A percentile compares a stretch with the other conserved stretches of the same genome.
Evolutionary conservation across 37 sponge, comb jelly and placozoan species (phyloP).

Genomic region (Aphrocallistes beatrix): DNA sequence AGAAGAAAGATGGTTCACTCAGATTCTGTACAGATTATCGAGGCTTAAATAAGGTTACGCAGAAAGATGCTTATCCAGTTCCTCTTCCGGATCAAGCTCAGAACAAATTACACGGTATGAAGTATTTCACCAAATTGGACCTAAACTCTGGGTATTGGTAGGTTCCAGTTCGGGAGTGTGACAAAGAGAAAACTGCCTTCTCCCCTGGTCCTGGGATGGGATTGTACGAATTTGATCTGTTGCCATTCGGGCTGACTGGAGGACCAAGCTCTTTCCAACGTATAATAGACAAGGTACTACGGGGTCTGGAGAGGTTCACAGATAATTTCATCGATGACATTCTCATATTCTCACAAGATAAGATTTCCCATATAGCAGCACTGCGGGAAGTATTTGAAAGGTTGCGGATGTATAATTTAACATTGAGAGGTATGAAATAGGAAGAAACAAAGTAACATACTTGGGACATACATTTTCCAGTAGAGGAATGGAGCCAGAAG

Average conservation of each 20-base stretch:
- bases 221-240: background rate
- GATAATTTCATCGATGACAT: conserved; percentile 25
- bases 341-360: background rate
- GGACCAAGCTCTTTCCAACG: conserved; percentile 21
- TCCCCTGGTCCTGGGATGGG: conserved; percentile 22
- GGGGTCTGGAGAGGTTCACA: background rate
- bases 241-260: conserved; percentile 23
- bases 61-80: conserved; percentile 44
- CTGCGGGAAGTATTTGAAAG: conserved; percentile 18
- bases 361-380: background rate
- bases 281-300: background rate
- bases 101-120: conserved; percentile 30
- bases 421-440: no score
- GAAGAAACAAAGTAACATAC: no score
- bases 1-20: conserved; percentile 29
- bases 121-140: conserved; percentile 23
- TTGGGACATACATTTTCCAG: background rate
- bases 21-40: conserved; percentile 36
- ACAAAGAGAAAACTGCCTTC: conserved; percentile 15
- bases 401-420: background rate
- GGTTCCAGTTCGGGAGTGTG: background rate
- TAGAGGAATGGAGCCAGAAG: conserved; percentile 12
- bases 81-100: conserved; percentile 40
- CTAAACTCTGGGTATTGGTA: conserved; percentile 23
- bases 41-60: conserved; percentile 36